These are phyloP conservation scores for Corythornis madagascariensis DNA, from an alignment of 2,113 vertebrate genomes.

Conservation along the genomic window DNA sequence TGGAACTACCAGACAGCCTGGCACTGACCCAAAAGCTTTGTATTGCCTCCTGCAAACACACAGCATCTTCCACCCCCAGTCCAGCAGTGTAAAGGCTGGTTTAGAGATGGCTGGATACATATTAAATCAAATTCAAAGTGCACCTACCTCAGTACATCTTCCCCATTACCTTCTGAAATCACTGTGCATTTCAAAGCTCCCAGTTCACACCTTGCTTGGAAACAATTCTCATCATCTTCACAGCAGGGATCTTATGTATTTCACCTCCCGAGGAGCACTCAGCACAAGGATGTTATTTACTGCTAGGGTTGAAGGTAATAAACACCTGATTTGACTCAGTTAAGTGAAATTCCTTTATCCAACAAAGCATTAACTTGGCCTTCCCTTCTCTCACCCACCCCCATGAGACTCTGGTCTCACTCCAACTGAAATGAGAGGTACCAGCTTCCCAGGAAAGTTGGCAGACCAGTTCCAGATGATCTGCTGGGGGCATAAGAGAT, in stretches of 20 bases:
- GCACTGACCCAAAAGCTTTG: not conserved
- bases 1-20: not conserved
- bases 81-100: not conserved
- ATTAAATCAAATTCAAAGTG: not conserved
- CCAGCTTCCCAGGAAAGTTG: not conserved
- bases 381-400: not conserved
- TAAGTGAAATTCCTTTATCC: not conserved
- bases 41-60: not conserved
- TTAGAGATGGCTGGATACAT: not conserved
- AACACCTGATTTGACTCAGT: not conserved
- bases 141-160: not conserved
- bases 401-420: not conserved
- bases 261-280: not conserved
- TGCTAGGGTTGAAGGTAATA: not conserved
- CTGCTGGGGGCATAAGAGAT: not conserved
- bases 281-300: not conserved
- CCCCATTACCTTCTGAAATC: not conserved
- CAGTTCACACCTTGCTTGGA: not conserved
- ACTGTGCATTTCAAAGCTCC: not conserved
- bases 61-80: not conserved
- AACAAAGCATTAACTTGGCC: not conserved
- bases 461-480: not conserved
- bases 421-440: not conserved
- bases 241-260: not conserved
- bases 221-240: conserved; percentile 29